Base-by-base conservation (phyloP, 2,888 invertebrate species). In the Aphodius granarius region DNA sequence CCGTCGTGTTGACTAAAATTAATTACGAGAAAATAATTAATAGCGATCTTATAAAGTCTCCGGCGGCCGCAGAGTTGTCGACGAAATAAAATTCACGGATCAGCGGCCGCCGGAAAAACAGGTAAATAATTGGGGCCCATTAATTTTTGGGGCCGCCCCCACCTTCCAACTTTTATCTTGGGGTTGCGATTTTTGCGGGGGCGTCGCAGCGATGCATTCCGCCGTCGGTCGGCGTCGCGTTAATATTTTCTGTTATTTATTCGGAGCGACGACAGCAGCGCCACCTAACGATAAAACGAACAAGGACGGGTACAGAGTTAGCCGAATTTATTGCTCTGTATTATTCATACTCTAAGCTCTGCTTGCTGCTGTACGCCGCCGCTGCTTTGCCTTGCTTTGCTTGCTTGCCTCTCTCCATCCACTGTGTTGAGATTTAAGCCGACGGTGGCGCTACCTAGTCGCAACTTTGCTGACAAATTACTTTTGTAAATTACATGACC, bases 401-500 rank as follows among this genome's bases (percentile, higher is more conserved):
- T 43, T 43, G 43, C 9, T 3, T 3, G 43, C 43, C 43, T 43
- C 43, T 3, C 43, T 43, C 43, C 43, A 43, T 43, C 74, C 23
- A 63, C 73, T 76, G 73, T 76, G 76, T 71, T 73, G 73, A 76
- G 73, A 76, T 76, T 76, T 76, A 76, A 71, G 73, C 73, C 64
- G 21, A 65, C 64, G 23, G 17, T 62, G 23, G 43, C 71, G 43
- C 17, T 18, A 21, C 17, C 62, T 62, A 20, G 76, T 73, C 73
- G 76, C 73, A 71, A 76, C 66, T 76, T 71, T 71, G 75, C 77
- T 78, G 78, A 78, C 78, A 78, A 78, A 78, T 78, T 77, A 76
- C 77, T 76, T 78, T 78, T 75, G 78, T 77, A 78, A 78, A 78
- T 78, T 77, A 75, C 78, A 76, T 74, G 74, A 71, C 71, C 74